Evolutionary conservation across 2,888 invertebrate species (phyloP).

Genomic region (Ditula angustiorana): DNA sequence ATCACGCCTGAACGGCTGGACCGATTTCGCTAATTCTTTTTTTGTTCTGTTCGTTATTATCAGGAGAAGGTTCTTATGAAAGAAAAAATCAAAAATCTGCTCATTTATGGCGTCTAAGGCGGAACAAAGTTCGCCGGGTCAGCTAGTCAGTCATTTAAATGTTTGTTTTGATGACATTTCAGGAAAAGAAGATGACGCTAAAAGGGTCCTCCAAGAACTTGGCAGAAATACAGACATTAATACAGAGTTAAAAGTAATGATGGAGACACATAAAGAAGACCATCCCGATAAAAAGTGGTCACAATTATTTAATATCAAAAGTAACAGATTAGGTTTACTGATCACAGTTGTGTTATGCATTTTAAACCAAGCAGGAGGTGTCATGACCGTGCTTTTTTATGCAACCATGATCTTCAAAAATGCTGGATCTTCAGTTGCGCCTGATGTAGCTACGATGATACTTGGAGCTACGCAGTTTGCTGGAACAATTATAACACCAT

Average conservation of each 20-base stretch:
- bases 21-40: too few species aligned
- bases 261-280: constrained; percentile 40
- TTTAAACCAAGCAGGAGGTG: constrained; percentile 57
- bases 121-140: too few species aligned
- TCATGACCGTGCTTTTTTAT: constrained; percentile 54
- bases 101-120: too few species aligned
- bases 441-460: constrained; percentile 57
- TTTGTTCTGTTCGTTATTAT: too few species aligned
- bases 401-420: constrained; percentile 56
- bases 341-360: constrained; percentile 53
- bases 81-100: too few species aligned
- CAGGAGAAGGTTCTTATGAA: too few species aligned
- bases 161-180: neutral
- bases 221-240: constrained; percentile 50
- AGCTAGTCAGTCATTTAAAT: too few species aligned
- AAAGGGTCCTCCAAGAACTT: constrained; percentile 3
- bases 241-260: constrained; percentile 44
- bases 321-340: constrained; percentile 54
- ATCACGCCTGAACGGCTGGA: too few species aligned
- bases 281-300: constrained; percentile 43
- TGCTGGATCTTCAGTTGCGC: constrained; percentile 54
- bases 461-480: constrained; percentile 53
- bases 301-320: constrained; percentile 52
- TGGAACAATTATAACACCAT: constrained; percentile 52
- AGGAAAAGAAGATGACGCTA: constrained; percentile 9